Conservation (phyloP, 2,797 vertebrate genomes). For the Lepidocolaptes lacrymiger region DNA sequence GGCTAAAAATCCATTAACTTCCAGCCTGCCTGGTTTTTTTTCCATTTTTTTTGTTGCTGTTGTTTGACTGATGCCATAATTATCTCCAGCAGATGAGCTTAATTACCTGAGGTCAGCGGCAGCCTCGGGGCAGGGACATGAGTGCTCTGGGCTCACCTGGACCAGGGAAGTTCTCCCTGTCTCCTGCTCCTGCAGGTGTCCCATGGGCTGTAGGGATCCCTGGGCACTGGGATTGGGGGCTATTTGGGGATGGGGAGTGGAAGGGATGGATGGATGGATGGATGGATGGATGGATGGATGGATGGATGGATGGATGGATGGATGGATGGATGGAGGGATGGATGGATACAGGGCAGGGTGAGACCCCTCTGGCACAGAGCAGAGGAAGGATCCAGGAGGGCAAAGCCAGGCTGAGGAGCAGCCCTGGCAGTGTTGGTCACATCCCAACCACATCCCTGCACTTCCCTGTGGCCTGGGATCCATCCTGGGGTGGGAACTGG, state of each 20-base stretch:
- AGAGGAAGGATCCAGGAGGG: neutral
- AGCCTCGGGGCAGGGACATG: neutral
- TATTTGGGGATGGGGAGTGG: too few species aligned
- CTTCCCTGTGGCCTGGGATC: neutral
- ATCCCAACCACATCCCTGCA: neutral
- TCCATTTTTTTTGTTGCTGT: neutral
- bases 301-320: neutral
- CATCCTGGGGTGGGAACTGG: neutral
- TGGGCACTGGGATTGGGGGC: neutral
- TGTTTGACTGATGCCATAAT: neutral
- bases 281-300: neutral
- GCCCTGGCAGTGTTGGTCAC: neutral
- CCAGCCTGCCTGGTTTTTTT: neutral
- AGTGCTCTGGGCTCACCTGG: neutral
- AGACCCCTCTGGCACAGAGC: neutral
- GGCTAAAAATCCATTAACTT: slow-evolving; percentile 18
- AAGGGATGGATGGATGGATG: neutral
- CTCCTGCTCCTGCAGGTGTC: neutral
- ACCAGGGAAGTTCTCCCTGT: neutral
- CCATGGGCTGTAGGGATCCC: neutral
- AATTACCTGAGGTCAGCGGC: neutral
- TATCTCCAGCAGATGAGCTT: neutral
- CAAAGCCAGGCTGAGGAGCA: neutral
- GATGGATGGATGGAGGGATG: neutral
- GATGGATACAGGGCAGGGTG: neutral